Evolutionary conservation across 2,113 vertebrate genomes (phyloP).

Genomic region (Lophotis ruficrista): DNA sequence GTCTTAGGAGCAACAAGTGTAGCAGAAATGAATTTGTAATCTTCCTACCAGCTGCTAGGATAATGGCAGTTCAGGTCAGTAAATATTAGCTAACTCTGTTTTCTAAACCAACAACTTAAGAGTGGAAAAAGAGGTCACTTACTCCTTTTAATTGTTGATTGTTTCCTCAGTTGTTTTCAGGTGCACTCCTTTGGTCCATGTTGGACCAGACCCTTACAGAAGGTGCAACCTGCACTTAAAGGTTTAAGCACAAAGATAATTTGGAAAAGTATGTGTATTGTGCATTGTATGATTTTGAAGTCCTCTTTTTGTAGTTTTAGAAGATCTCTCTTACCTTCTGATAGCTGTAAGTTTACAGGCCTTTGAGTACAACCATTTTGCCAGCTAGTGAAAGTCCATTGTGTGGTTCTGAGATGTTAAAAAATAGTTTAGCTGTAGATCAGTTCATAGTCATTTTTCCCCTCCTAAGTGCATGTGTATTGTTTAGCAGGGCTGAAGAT

Average conservation of each 20-base stretch:
- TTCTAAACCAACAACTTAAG: background rate
- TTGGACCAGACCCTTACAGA: background rate
- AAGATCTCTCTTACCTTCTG: background rate
- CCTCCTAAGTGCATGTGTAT: background rate
- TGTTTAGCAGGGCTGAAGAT: background rate
- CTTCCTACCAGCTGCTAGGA: background rate
- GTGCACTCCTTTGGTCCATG: background rate
- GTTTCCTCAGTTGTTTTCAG: background rate
- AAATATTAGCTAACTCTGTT: background rate
- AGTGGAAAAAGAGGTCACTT: background rate
- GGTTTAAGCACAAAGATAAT: background rate
- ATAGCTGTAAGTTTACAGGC: background rate
- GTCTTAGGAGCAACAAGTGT: background rate
- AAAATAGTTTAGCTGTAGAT: background rate
- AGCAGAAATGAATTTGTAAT: background rate
- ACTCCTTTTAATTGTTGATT: background rate
- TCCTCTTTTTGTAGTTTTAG: background rate
- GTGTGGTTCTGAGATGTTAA: background rate
- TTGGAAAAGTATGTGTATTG: background rate
- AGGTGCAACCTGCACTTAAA: background rate
- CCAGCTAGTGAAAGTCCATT: background rate
- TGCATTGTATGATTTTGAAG: background rate
- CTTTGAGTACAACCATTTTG: background rate
- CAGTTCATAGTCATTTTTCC: background rate
- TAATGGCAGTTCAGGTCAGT: background rate